These are phyloP conservation scores for Aphidoletes aphidimyza DNA, from an alignment of 2,888 invertebrate species.

Conservation along the genomic window DNA sequence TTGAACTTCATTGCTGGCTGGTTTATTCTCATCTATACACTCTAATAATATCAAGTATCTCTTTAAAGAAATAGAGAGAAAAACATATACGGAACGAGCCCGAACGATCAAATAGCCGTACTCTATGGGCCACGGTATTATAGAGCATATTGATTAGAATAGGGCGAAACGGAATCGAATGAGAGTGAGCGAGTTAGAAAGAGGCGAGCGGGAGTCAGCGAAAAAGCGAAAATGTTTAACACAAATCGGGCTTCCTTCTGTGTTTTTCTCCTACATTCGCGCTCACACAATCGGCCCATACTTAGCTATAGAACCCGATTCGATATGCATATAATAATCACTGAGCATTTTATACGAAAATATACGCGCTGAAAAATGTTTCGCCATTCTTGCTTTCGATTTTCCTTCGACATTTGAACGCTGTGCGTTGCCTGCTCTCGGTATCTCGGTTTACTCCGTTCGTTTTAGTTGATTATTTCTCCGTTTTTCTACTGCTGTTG, in stretches of 20 bases:
- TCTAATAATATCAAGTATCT: conserved; percentile 5
- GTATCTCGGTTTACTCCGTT: background rate
- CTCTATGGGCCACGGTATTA: background rate
- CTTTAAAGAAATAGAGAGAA: background rate
- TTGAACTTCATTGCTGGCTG: background rate
- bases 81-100: background rate
- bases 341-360: background rate
- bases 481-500: background rate
- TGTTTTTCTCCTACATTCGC: background rate
- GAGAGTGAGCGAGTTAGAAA: background rate
- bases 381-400: background rate
- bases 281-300: background rate
- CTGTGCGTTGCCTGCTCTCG: background rate
- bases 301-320: background rate
- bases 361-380: background rate
- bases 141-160: too few species aligned
- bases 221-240: background rate
- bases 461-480: background rate
- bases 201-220: too few species aligned
- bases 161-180: background rate
- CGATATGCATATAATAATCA: conserved; percentile 4
- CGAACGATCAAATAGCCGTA: background rate
- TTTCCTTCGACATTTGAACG: background rate
- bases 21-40: background rate
- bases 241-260: background rate